phyloP scores from a whole-genome alignment of 2,113 vertebrate species.

The Rutilus rutilus region DNA sequence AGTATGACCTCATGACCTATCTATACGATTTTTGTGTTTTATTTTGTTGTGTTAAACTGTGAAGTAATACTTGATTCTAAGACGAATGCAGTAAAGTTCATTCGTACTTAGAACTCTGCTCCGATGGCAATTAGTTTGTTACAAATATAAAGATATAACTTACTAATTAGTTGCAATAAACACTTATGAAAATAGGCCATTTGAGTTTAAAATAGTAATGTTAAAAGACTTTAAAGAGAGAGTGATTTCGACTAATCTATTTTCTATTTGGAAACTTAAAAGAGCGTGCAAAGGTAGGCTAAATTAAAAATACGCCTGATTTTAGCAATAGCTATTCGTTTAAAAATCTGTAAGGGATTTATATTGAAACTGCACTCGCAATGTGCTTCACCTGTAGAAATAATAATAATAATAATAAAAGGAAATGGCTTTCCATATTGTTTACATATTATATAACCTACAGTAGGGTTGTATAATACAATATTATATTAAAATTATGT shows the following conservation, averaged over 20 bases:
- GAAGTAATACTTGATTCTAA: background rate
- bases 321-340: background rate
- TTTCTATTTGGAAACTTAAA: background rate
- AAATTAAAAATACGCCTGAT: background rate
- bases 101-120: background rate
- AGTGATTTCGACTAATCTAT: background rate
- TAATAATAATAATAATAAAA: background rate
- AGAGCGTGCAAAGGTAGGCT: background rate
- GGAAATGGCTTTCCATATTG: background rate
- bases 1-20: background rate
- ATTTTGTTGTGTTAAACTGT: background rate
- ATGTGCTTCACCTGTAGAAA: background rate
- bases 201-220: background rate
- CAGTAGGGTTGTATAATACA: background rate
- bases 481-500: background rate
- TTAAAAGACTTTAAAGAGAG: background rate
- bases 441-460: background rate
- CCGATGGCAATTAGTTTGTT: background rate
- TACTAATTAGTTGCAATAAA: background rate
- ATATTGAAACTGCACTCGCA: background rate
- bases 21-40: background rate
- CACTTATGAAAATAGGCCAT: background rate
- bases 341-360: background rate
- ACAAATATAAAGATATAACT: background rate
- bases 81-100: background rate